Percentiles rank a stretch among this genome's conserved stretches.
Evolutionary conservation across 2,797 vertebrate genomes (phyloP).

Genomic region (Xenops minutus): DNA sequence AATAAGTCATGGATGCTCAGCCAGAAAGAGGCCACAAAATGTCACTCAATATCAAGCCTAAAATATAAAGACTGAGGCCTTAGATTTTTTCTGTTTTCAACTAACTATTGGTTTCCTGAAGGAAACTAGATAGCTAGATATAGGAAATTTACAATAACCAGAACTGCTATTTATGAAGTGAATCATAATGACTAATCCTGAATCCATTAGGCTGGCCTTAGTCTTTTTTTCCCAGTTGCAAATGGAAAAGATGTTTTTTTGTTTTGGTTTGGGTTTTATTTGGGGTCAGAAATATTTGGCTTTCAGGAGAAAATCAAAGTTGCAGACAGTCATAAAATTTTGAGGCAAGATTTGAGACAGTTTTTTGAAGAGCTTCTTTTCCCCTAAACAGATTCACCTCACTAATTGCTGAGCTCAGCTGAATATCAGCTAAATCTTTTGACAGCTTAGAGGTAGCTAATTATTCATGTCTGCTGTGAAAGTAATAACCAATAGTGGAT

Average conservation of each 20-base stretch:
- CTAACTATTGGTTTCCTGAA: neutral
- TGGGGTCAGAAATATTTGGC: neutral
- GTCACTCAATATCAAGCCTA: neutral
- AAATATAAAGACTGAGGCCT: neutral
- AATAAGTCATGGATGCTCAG: neutral
- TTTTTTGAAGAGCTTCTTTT: neutral
- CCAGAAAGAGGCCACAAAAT: conserved; percentile 35
- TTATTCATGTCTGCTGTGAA: neutral
- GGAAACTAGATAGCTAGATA: conserved; percentile 30
- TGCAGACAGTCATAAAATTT: neutral
- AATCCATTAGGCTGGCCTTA: neutral
- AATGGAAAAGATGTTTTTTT: neutral
- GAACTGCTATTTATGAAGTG: neutral
- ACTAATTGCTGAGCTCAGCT: neutral
- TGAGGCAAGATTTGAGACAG: neutral
- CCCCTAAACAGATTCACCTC: neutral
- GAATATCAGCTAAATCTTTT: neutral
- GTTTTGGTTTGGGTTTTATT: neutral
- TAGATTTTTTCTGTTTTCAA: neutral
- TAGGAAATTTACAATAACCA: neutral
- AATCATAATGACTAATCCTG: conserved; percentile 32
- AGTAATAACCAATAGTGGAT: neutral
- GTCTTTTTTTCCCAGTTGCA: neutral
- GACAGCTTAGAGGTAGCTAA: neutral
- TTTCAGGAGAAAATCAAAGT: neutral